Evolutionary conservation across 2,888 invertebrate genomes (phyloP).

Genomic region (Antitype chi): DNA sequence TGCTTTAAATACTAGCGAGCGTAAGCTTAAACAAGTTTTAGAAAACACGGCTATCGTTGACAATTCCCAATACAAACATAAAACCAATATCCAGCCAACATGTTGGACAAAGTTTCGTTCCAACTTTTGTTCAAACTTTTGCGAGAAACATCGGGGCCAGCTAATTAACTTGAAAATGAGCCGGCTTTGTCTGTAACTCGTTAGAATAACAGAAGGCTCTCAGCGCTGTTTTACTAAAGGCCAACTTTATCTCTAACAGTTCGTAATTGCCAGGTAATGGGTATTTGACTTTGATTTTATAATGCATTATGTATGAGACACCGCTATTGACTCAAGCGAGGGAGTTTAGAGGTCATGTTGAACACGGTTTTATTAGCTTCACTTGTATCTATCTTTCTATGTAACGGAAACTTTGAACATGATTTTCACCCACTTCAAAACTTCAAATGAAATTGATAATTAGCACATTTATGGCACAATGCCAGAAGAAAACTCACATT

Average conservation of each 20-base stretch:
- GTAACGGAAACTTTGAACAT: no score
- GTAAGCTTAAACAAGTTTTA: slow-evolving; percentile 3
- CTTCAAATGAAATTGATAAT: no score
- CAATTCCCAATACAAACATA: slow-evolving; percentile 29
- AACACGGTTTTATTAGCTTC: no score
- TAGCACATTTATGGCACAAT: no score
- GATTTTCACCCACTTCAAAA: no score
- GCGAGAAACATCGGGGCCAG: slow-evolving; percentile 33
- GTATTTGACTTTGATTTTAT: slow-evolving; percentile 34
- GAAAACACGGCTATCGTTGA: not conserved
- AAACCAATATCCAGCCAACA: slow-evolving; percentile 32
- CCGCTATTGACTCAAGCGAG: not conserved
- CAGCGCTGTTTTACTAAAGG: slow-evolving; percentile 32
- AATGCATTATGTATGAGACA: not conserved
- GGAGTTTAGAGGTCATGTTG: no score
- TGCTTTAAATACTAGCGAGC: not conserved
- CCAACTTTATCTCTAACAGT: slow-evolving; percentile 31
- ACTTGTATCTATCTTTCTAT: no score
- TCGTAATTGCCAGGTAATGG: slow-evolving; percentile 33
- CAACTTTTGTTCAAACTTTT: slow-evolving; percentile 47
- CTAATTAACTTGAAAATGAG: slow-evolving; percentile 63
- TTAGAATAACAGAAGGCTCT: slow-evolving; percentile 52
- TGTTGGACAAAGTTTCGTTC: slow-evolving; percentile 33
- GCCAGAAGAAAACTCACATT: not conserved
- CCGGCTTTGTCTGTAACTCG: slow-evolving; percentile 51